phyloP scores from a whole-genome alignment of 2,797 vertebrate genomes.

The Parauchenoglanis punctatus region DNA sequence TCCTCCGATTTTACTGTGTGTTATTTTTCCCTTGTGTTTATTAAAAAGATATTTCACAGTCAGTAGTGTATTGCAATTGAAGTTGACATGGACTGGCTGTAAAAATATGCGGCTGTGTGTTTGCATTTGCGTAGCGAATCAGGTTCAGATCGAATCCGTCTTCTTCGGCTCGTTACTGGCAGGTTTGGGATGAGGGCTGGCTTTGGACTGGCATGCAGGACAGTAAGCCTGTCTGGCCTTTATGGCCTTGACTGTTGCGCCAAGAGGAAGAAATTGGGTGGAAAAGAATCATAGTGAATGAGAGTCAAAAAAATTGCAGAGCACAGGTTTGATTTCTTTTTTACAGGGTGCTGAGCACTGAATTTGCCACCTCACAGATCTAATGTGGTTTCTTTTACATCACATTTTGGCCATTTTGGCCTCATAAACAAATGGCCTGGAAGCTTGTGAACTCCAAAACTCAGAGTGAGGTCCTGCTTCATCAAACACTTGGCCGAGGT shows the following conservation, averaged over 20 bases:
- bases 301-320: not conserved
- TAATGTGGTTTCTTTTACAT: not conserved
- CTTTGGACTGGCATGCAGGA: not conserved
- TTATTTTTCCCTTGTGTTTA: not conserved
- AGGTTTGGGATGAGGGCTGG: not conserved
- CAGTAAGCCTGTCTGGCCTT: slow-evolving; percentile 24
- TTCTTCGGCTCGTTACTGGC: slow-evolving; percentile 8
- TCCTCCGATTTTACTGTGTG: not conserved
- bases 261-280: slow-evolving; percentile 42
- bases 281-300: slow-evolving; percentile 19
- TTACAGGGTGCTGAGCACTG: not conserved
- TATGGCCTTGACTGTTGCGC: not conserved
- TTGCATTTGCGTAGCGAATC: not conserved
- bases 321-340: not conserved
- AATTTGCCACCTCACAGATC: not conserved
- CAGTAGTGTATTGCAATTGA: not conserved
- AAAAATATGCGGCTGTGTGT: slow-evolving; percentile 4
- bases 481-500: slow-evolving; percentile 38
- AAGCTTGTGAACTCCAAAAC: slow-evolving; percentile 15
- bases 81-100: not conserved
- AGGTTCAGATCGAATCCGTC: not conserved
- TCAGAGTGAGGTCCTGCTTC: slow-evolving; percentile 22
- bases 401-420: not conserved
- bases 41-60: not conserved
- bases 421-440: slow-evolving; percentile 12